Conservation (phyloP, 2,888 invertebrate species). For the Rhagophthalmus giganteus region DNA sequence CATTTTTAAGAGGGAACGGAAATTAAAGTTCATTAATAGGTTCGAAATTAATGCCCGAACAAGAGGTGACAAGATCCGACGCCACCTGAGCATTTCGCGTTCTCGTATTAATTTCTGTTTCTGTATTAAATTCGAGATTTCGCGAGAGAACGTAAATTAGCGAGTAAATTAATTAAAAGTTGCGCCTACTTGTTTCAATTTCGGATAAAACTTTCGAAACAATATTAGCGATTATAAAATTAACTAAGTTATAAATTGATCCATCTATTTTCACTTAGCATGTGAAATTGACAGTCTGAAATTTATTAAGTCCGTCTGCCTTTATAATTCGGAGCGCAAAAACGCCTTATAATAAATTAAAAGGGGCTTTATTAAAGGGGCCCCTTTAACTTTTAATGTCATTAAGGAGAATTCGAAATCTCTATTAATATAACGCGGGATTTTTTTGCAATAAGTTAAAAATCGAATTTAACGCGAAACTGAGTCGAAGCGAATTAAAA, state of each 20-base stretch:
- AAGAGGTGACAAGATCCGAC: slow-evolving; percentile 13
- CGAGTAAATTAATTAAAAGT: slow-evolving; percentile 22
- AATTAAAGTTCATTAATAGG: slow-evolving; percentile 1
- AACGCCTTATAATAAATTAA: too few relatives aligned
- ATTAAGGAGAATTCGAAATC: too few relatives aligned
- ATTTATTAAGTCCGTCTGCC: too few relatives aligned
- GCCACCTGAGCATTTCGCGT: slow-evolving; percentile 10
- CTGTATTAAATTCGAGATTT: slow-evolving; percentile 11
- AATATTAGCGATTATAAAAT: slow-evolving; percentile 12
- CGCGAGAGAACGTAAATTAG: slow-evolving; percentile 14
- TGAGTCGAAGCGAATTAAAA: too few relatives aligned
- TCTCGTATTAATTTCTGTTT: slow-evolving; percentile 19
- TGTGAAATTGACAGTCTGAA: too few relatives aligned
- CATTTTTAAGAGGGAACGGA: too few relatives aligned
- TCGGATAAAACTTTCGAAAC: slow-evolving; percentile 12
- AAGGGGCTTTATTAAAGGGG: too few relatives aligned
- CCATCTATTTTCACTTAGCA: neutral
- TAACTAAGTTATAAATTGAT: slow-evolving; percentile 11
- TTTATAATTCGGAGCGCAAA: too few relatives aligned
- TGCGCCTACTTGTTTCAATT: slow-evolving; percentile 14
- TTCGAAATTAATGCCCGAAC: slow-evolving; percentile 8
- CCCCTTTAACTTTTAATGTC: too few relatives aligned
- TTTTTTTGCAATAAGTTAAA: too few relatives aligned
- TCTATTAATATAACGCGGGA: too few relatives aligned
- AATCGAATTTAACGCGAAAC: too few relatives aligned